These are phyloP conservation scores for Acholoe squamosa DNA, from an alignment of 2,888 invertebrate genomes.

Conservation along the genomic window DNA sequence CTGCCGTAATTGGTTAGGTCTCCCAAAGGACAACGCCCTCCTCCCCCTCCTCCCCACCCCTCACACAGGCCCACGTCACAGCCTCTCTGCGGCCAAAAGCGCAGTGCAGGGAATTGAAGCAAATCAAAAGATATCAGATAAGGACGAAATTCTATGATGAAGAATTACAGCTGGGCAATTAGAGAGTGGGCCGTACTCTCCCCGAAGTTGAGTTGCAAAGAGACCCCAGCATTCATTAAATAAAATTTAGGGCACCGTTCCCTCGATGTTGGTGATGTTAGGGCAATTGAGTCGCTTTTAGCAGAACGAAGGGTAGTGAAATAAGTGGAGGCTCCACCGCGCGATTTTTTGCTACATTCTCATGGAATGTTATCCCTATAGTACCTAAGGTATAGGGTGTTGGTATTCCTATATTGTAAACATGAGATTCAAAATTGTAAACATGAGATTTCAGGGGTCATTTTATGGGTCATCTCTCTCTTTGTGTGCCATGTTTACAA, in stretches of 20 bases:
- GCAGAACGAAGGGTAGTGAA: background rate
- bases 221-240: background rate
- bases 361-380: no score
- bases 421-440: no score
- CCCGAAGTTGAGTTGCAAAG: background rate
- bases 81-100: background rate
- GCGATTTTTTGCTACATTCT: no score
- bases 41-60: background rate
- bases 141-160: background rate
- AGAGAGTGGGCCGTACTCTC: background rate
- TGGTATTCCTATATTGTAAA: no score
- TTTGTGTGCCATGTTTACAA: no score
- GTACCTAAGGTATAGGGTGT: no score
- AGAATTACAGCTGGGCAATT: background rate
- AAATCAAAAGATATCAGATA: slow-evolving; percentile 25
- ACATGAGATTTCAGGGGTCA: no score
- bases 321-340: no score
- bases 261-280: background rate
- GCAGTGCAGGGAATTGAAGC: slow-evolving; percentile 3
- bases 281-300: background rate
- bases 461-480: no score
- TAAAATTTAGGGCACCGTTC: slow-evolving; percentile 9
- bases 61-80: background rate
- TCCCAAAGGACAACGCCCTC: background rate
- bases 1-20: background rate